Evolutionary conservation across 2,113 vertebrate genomes (phyloP).

Genomic region (Ceratotherium simum): DNA sequence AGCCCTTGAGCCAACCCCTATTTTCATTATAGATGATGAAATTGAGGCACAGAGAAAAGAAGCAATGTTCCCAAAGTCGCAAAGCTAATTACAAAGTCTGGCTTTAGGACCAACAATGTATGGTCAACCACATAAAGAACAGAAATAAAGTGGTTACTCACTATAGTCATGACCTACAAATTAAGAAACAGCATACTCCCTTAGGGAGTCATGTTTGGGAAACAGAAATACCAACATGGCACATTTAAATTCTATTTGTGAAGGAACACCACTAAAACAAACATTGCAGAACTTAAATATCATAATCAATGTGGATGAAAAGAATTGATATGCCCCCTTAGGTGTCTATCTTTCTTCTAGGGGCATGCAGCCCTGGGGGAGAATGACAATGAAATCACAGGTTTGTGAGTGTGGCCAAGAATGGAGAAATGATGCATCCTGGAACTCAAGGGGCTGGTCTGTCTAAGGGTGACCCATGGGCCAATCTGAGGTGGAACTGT

Average conservation of each 20-base stretch:
- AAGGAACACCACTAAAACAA: neutral
- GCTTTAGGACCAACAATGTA: neutral
- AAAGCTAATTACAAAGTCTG: neutral
- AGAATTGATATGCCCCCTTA: neutral
- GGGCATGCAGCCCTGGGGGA: neutral
- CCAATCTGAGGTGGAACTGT: neutral
- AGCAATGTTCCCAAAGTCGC: neutral
- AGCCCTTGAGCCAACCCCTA: neutral
- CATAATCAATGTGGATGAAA: neutral
- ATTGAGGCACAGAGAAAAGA: neutral
- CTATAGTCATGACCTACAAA: neutral
- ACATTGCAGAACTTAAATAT: neutral
- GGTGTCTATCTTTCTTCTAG: neutral
- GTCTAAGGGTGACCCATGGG: no score
- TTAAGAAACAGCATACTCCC: neutral
- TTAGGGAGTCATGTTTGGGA: neutral
- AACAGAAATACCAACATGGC: neutral
- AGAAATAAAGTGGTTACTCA: neutral
- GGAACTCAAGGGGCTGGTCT: neutral
- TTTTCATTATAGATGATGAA: neutral
- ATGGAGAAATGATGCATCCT: no score
- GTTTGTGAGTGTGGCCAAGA: rapidly evolving
- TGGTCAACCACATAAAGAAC: neutral
- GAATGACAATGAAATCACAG: neutral
- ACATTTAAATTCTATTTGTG: neutral